Base-by-base conservation (phyloP, 2,888 invertebrate genomes). In the Agrypnus murinus region DNA sequence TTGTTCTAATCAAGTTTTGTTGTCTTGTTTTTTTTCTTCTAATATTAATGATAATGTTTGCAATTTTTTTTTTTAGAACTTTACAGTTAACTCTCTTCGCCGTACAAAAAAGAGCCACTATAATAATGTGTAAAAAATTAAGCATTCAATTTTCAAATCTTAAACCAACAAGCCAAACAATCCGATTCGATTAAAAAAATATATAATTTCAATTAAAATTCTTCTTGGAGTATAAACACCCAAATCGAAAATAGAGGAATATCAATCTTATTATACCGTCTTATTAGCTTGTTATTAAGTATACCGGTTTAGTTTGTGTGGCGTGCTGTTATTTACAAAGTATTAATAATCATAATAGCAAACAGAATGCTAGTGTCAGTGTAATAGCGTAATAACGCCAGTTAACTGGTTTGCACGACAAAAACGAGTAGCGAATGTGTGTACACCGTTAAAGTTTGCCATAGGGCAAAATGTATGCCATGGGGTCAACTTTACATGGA, bases 351-450 rank as follows among this genome's bases (percentile, higher is more conserved):
- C 2, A 17, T 36, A 55, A 55, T 55, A 55, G 55, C 38, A 55
- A 55, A 55, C 55, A 55, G 55, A 55, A 55, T 36, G 17, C 36
- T 10, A 31, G 36, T 55, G 55, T 55, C 38, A 15, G 55, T 36
- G 36, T 10, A 55, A 55, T 55, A 55, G 36, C 55, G 36, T 69
- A 63, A 69, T 69, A 69, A 62, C 43, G 17, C 36, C 48, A 43
- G 53, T 48, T 68, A 68, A 63, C 63, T 57, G 69, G 69, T 69
- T 65, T 69, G 59, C 57, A 40, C 38, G 31, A 36, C 57, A 69
- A 69, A 68, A 69, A 69, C 58, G 45, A 69, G 69, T 69, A 69
- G 69, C 69, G 48, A 63, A 63, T 69, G 64, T 63, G 48, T 48
- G 15, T 58, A 60, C 38, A 70, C 70, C 70, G 70, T 70, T 70